Evolutionary conservation across 2,113 vertebrate genomes (phyloP), one percentile per base, ranked within the genome.

Genomic region (Arizona elegans): DNA sequence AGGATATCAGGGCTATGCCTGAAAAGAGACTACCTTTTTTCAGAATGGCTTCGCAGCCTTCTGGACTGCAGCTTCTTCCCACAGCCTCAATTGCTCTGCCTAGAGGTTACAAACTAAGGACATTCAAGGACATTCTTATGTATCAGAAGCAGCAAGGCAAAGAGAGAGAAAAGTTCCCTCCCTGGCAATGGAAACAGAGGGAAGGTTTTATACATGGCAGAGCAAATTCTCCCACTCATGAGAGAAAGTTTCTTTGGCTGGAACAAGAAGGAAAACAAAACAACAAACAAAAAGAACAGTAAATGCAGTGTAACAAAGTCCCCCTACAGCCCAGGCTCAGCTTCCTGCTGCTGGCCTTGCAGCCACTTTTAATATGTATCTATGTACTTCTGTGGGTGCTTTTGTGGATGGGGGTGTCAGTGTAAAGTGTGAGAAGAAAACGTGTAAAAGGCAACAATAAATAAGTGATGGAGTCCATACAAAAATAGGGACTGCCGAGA

Each of bases 391-490:
- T 1, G 89, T 92, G 23, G 95, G 96, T 96, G 94, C 70, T 43
- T 94, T 93, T 95, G 88, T 93, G 65, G 85, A 47, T 81, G 47
- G 24, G 92, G 86, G 96, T 94, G 94, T 91, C 91, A 75, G 96
- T 95, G 96, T 96, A 94, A 95, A 95, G 15, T 95, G 96, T 96
- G 96, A 96, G 97, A 97, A 98, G 50, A 89, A 92, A 98, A 97
- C 94, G 97, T 97, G 97, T 98, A 98, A 96, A 99, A 99, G 98
- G 98, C 98, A 99, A 98, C 98, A 99, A 99, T 99, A 99, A 99
- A 99, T 99, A 99, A 98, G 98, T 98, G 97, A 97, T 97, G 97
- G 97, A 98, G 96, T 98, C 98, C 97, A 97, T 97, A 95, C 0
- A 95, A 96, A 95, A 95, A 93, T 43, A 96, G 94, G 92, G 96